phyloP scores from a whole-genome alignment of 2,113 vertebrate species.

The Zosterops lateralis region DNA sequence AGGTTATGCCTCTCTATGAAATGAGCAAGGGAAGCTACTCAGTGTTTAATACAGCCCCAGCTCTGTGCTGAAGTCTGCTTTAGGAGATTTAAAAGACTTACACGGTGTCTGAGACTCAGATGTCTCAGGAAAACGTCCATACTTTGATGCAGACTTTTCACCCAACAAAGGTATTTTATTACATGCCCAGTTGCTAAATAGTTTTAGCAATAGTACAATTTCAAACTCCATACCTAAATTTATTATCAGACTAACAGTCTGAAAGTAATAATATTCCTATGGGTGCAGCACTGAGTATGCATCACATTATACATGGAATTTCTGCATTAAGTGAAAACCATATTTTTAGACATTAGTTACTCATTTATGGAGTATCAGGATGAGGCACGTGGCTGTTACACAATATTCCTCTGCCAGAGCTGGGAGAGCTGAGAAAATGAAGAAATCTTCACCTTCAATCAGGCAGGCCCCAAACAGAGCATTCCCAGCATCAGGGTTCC shows the following conservation, averaged over 20 bases:
- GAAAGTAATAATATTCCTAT: not conserved
- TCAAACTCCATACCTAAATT: not conserved
- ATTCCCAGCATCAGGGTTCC: not conserved
- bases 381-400: not conserved
- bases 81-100: not conserved
- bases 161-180: not conserved
- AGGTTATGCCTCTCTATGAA: not conserved
- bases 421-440: not conserved
- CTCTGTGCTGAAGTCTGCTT: not conserved
- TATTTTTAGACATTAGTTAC: not conserved
- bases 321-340: not conserved
- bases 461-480: not conserved
- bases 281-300: not conserved
- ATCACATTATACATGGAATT: not conserved
- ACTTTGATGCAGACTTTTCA: not conserved
- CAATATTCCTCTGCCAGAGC: not conserved
- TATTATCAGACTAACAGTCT: not conserved
- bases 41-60: not conserved
- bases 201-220: not conserved
- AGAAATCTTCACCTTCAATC: not conserved
- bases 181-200: rapidly evolving
- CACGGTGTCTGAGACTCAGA: rapidly evolving
- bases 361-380: not conserved
- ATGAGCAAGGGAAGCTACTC: not conserved
- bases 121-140: not conserved